Evolutionary conservation across 2,797 vertebrate genomes (phyloP).

Genomic region (Apogon talboti): DNA sequence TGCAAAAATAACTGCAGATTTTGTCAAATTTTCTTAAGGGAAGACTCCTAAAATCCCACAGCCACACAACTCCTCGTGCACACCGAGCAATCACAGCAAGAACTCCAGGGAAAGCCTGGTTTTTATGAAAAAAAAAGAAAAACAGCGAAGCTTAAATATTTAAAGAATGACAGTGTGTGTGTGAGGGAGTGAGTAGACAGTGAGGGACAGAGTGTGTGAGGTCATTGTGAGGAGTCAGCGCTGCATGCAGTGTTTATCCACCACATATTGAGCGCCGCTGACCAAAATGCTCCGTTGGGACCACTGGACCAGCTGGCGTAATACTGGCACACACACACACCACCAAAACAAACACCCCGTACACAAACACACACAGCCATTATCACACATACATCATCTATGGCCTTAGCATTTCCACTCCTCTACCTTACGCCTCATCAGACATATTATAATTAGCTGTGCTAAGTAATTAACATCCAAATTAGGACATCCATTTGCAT

Average conservation of each 20-base stretch:
- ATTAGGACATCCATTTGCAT: slow-evolving; percentile 80
- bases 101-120: too few species aligned
- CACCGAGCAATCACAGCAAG: too few species aligned
- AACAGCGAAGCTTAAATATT: too few species aligned
- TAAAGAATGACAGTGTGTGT: slow-evolving; percentile 12
- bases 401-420: slow-evolving; percentile 55
- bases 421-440: slow-evolving; percentile 76
- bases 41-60: too few species aligned
- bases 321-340: slow-evolving; percentile 45
- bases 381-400: slow-evolving; percentile 54
- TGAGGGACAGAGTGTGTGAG: slow-evolving; percentile 10
- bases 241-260: slow-evolving; percentile 77
- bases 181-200: slow-evolving; percentile 30
- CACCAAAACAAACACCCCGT: slow-evolving; percentile 39
- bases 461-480: slow-evolving; percentile 82
- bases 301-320: slow-evolving; percentile 77
- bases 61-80: too few species aligned
- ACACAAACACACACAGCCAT: slow-evolving; percentile 32
- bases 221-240: slow-evolving; percentile 53
- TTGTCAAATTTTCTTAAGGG: too few species aligned
- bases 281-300: slow-evolving; percentile 73
- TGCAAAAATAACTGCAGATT: too few species aligned
- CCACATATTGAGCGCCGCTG: slow-evolving; percentile 78
- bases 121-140: too few species aligned
- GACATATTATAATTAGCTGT: slow-evolving; percentile 80